Evolutionary conservation across 1,140 invertebrate genomes (phyloP).

Genomic region (Lepidostoma basale): DNA sequence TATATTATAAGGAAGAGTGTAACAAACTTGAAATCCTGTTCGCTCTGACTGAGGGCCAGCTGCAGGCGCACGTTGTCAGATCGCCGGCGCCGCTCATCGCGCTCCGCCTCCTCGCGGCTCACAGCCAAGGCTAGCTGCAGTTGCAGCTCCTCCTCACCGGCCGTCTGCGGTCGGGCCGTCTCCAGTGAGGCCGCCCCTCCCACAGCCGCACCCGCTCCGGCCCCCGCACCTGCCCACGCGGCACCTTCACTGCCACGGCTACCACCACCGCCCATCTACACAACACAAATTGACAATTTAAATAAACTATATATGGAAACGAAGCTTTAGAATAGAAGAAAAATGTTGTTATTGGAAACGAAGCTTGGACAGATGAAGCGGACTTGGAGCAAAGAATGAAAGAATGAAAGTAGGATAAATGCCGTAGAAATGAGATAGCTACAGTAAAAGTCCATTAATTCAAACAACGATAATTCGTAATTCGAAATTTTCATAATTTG

Average conservation of each 20-base stretch:
- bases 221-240: constrained; percentile 13
- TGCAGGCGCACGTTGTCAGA: constrained; percentile 94
- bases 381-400: too few species aligned
- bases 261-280: constrained; percentile 37
- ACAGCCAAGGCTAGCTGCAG: constrained; percentile 97
- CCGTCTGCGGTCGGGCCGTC: constrained; percentile 90
- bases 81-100: constrained; percentile 90
- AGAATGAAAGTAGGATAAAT: too few species aligned
- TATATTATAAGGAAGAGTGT: not conserved
- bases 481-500: too few species aligned
- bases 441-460: too few species aligned
- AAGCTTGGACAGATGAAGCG: too few species aligned
- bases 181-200: constrained; percentile 77
- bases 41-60: constrained; percentile 90
- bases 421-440: too few species aligned
- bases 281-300: not conserved
- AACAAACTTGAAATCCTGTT: constrained; percentile 83
- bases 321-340: too few species aligned
- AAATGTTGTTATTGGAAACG: too few species aligned
- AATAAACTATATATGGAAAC: constrained; percentile 38
- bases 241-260: not conserved
- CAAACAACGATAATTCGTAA: too few species aligned
- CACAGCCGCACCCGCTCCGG: constrained; percentile 38
- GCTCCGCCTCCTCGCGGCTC: constrained; percentile 97
- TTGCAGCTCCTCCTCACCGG: constrained; percentile 97